phyloP scores from a whole-genome alignment of 2,888 invertebrate genomes.

The Ptychoptera contaminata region DNA sequence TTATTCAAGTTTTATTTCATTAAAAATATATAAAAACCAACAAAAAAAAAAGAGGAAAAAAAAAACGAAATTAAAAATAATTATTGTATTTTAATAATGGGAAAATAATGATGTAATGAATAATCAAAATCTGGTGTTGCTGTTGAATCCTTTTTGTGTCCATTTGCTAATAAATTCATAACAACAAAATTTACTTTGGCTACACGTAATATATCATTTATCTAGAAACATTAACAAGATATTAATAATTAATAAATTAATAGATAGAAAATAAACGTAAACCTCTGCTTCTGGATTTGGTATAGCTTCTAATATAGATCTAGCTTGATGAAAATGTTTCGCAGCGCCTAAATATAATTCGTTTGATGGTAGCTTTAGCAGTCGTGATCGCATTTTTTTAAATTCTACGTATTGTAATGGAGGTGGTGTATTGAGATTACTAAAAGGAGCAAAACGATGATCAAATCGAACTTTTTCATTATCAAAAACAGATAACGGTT shows the following conservation, averaged over 20 bases:
- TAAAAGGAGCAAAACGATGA: constrained; percentile 83
- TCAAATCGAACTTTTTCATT: constrained; percentile 88
- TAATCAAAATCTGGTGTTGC: constrained; percentile 85
- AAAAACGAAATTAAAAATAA: too few relatives aligned
- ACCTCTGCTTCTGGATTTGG: constrained; percentile 69
- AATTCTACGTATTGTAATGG: constrained; percentile 83
- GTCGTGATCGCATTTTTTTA: constrained; percentile 59
- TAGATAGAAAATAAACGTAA: background rate
- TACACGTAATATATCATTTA: constrained; percentile 68
- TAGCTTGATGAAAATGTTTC: constrained; percentile 84
- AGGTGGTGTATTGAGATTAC: constrained; percentile 72
- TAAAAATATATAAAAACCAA: too few relatives aligned
- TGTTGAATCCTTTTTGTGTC: constrained; percentile 76
- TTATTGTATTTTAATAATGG: constrained; percentile 54
- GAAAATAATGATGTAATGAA: constrained; percentile 75
- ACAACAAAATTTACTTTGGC: constrained; percentile 94
- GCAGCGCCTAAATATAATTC: constrained; percentile 69
- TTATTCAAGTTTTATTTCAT: too few relatives aligned
- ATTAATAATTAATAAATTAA: background rate
- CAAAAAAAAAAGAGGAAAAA: too few relatives aligned
- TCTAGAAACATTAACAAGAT: constrained; percentile 35
- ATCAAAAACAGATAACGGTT: constrained; percentile 80
- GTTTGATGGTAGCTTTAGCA: constrained; percentile 40
- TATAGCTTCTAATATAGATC: constrained; percentile 69
- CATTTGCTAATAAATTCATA: constrained; percentile 78